Evolutionary conservation across 2,888 invertebrate species (phyloP).

Genomic region (Phyllotreta striolata): DNA sequence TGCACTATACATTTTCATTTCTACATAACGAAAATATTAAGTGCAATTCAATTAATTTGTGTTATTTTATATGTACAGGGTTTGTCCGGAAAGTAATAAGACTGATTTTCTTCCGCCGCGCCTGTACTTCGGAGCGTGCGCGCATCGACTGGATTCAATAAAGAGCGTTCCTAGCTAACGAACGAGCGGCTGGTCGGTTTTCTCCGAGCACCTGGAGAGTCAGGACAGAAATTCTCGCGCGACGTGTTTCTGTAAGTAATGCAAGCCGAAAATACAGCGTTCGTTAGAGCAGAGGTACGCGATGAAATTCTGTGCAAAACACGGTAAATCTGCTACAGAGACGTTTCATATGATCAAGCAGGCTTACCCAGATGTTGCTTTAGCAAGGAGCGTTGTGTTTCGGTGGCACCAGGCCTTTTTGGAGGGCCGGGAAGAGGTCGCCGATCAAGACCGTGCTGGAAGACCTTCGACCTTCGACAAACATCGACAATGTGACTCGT

Average conservation of each 20-base stretch:
- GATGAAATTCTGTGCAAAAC: no score
- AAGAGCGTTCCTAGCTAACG: not conserved
- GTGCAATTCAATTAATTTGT: no score
- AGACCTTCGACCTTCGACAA: slow-evolving; percentile 3
- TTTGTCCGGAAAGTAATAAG: no score
- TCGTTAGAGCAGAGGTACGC: slow-evolving; percentile 1
- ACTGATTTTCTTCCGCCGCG: slow-evolving; percentile 1
- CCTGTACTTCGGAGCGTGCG: not conserved
- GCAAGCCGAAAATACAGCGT: not conserved
- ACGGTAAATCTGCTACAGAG: slow-evolving; percentile 3
- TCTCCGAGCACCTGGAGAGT: not conserved
- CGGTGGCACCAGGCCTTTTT: slow-evolving; percentile 1
- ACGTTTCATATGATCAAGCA: not conserved
- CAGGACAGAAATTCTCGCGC: not conserved
- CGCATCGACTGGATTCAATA: not conserved
- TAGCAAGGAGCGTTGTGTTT: not conserved
- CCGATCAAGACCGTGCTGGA: no score
- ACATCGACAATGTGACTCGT: slow-evolving; percentile 2
- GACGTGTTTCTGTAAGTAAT: not conserved
- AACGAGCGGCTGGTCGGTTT: not conserved
- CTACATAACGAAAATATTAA: no score
- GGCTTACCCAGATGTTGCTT: no score
- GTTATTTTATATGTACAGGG: no score
- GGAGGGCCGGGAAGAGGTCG: no score
- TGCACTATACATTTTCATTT: no score